These are phyloP conservation scores for Ciona savignyi DNA, from an alignment of 23 tunicate species.

Conservation along the genomic window DNA sequence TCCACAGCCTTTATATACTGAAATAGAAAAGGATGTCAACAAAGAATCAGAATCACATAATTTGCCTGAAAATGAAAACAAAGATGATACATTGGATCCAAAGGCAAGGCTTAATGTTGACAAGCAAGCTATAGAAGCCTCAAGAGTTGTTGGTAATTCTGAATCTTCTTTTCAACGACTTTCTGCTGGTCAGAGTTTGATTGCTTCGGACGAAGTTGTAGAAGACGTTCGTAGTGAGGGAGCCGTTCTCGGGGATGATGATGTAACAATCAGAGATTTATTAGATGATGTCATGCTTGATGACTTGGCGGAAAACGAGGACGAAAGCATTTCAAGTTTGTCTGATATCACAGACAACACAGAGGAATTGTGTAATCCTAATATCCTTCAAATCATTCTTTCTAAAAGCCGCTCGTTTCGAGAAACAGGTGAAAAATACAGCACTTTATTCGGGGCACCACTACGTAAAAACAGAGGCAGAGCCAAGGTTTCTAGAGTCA, in stretches of 20 bases:
- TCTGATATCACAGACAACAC: slow-evolving; percentile 73
- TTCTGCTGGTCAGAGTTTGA: too few species aligned
- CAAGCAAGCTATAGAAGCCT: too few species aligned
- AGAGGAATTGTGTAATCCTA: slow-evolving; percentile 56
- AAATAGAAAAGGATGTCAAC: too few species aligned
- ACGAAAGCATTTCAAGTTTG: slow-evolving; percentile 12
- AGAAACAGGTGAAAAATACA: slow-evolving; percentile 24
- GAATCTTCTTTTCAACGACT: too few species aligned
- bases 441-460: slow-evolving; percentile 37
- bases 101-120: too few species aligned
- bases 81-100: too few species aligned
- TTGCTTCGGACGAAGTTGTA: not conserved
- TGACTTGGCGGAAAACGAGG: not conserved
- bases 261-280: slow-evolving; percentile 3
- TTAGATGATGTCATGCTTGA: slow-evolving; percentile 14
- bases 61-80: too few species aligned
- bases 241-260: slow-evolving; percentile 32
- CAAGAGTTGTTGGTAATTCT: too few species aligned
- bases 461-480: slow-evolving; percentile 29
- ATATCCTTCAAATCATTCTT: slow-evolving; percentile 64
- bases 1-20: too few species aligned
- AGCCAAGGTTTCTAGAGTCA: slow-evolving; percentile 2
- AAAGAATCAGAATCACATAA: too few species aligned
- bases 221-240: not conserved
- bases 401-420: slow-evolving; percentile 11